A percentile compares a stretch with the other conserved stretches of the same genome.
These are phyloP conservation scores for Mormyrus proboscirostris DNA, from an alignment of 2,797 vertebrate genomes.

Conservation along the genomic window DNA sequence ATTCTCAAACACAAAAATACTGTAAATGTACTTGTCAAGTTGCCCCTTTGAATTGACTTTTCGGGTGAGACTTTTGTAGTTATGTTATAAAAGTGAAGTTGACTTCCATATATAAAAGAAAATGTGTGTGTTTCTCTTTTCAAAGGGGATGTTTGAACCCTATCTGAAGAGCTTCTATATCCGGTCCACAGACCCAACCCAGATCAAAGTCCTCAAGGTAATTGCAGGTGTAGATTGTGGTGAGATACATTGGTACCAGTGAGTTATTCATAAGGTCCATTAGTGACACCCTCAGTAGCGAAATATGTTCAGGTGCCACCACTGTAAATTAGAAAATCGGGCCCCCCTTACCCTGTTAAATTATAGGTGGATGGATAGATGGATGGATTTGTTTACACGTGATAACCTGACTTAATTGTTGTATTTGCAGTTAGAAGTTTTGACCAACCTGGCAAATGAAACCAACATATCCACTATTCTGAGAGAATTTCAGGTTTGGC, in stretches of 20 bases:
- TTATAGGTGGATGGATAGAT: neutral
- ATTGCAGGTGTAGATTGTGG: neutral
- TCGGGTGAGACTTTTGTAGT: neutral
- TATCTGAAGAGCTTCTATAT: slow-evolving; percentile 99
- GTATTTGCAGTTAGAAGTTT: slow-evolving; percentile 78
- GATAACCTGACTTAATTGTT: slow-evolving; percentile 5
- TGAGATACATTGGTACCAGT: neutral
- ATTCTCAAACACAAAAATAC: neutral
- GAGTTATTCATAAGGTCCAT: neutral
- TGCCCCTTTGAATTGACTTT: neutral
- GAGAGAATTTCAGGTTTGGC: slow-evolving; percentile 90
- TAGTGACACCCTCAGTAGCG: neutral
- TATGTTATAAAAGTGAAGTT: neutral
- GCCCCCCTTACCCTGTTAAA: neutral
- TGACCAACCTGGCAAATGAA: slow-evolving; percentile 94
- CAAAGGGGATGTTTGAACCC: slow-evolving; percentile 95
- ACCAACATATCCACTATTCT: slow-evolving; percentile 97
- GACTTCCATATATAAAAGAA: neutral
- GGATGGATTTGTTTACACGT: neutral
- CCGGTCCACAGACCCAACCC: slow-evolving; percentile 90
- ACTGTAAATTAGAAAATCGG: neutral
- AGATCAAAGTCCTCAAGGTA: slow-evolving; percentile 97
- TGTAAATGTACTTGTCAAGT: neutral
- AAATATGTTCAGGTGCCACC: neutral
- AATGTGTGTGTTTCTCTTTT: neutral